These are phyloP conservation scores for Etheostoma nigrum DNA, from an alignment of 2,797 vertebrate species.

Conservation along the genomic window DNA sequence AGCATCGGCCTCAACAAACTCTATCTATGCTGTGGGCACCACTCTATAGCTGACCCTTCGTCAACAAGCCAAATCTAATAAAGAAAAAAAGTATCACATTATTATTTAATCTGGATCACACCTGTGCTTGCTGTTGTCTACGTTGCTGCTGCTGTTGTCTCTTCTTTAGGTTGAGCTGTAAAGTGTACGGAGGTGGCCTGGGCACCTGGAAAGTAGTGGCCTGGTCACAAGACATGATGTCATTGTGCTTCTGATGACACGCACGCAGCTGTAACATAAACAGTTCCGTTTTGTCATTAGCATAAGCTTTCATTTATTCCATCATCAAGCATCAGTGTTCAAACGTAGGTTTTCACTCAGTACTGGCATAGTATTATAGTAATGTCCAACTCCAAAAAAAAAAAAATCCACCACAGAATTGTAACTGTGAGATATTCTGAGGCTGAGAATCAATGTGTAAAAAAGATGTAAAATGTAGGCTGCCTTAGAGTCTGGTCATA, in stretches of 20 bases:
- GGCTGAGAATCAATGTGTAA: neutral
- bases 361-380: neutral
- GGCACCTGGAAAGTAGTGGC: slow-evolving; percentile 83
- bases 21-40: neutral
- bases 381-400: neutral
- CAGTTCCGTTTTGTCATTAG: neutral
- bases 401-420: neutral
- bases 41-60: neutral
- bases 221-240: slow-evolving; percentile 85
- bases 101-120: slow-evolving; percentile 60
- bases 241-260: slow-evolving; percentile 80
- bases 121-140: slow-evolving; percentile 89
- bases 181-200: slow-evolving; percentile 80
- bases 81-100: slow-evolving; percentile 3
- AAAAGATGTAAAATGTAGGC: neutral
- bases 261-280: slow-evolving; percentile 77
- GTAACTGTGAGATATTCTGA: neutral
- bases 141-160: slow-evolving; percentile 77
- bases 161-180: slow-evolving; percentile 77
- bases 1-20: neutral
- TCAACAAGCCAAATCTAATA: neutral
- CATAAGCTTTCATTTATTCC: neutral
- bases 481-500: neutral
- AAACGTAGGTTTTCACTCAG: neutral
- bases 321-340: neutral